Conservation (phyloP, 2,888 invertebrate species). For the Syrista parreyssii region DNA sequence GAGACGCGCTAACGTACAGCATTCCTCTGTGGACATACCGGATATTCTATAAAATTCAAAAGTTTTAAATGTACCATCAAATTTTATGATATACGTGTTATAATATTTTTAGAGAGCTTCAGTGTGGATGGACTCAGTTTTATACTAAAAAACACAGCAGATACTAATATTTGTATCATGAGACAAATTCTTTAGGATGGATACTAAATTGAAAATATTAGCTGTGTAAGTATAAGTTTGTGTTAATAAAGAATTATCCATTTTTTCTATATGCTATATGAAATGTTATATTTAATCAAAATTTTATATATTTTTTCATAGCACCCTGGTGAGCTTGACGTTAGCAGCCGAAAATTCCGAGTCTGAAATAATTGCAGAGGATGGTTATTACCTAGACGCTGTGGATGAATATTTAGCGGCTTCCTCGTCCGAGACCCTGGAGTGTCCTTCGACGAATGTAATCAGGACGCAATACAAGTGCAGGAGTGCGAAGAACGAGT, state of each 20-base stretch:
- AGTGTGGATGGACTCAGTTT: background rate
- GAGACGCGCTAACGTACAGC: slow-evolving; percentile 9
- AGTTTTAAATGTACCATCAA: background rate
- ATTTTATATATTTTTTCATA: background rate
- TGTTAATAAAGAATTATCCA: too few relatives aligned
- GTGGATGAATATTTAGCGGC: slow-evolving; percentile 18
- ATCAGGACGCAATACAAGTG: slow-evolving; percentile 74
- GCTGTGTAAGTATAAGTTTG: background rate
- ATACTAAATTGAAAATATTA: background rate
- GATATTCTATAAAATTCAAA: background rate
- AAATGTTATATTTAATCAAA: too few relatives aligned
- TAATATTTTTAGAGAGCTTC: background rate
- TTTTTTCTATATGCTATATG: too few relatives aligned
- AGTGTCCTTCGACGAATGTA: slow-evolving; percentile 74
- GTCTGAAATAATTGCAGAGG: slow-evolving; percentile 14
- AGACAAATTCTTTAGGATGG: background rate
- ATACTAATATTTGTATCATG: background rate
- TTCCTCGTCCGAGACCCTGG: slow-evolving; percentile 49
- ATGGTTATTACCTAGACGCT: slow-evolving; percentile 24
- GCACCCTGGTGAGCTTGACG: background rate
- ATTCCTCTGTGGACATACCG: background rate
- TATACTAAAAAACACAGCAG: background rate
- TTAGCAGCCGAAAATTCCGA: background rate
- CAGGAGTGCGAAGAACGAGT: slow-evolving; percentile 68
- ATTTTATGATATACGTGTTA: background rate